These are phyloP conservation scores for Pedionomus torquatus DNA, from an alignment of 2,113 vertebrate species.

Conservation along the genomic window DNA sequence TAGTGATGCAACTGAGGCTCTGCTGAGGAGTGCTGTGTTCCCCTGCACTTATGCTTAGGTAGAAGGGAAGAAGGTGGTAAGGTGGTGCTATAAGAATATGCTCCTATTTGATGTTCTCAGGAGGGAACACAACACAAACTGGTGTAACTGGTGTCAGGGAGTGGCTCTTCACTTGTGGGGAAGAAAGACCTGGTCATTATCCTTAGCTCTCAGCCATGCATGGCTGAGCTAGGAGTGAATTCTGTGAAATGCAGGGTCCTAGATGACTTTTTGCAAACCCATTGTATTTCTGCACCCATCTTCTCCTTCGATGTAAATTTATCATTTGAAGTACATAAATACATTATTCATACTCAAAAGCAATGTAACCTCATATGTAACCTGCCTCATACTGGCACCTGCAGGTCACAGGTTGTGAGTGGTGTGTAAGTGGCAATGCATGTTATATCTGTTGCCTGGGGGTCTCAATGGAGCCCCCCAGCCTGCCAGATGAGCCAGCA, in stretches of 20 bases:
- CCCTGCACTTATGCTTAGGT: background rate
- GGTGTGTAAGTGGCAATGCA: background rate
- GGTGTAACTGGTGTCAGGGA: background rate
- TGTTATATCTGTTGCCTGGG: background rate
- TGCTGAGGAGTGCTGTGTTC: background rate
- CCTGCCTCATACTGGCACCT: background rate
- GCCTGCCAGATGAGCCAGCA: background rate
- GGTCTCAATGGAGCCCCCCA: background rate
- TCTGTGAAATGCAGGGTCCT: background rate
- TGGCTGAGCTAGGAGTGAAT: background rate
- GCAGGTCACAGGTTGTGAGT: background rate
- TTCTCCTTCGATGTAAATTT: background rate
- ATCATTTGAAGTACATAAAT: background rate
- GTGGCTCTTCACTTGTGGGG: background rate
- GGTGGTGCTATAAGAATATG: background rate
- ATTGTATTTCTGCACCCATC: background rate
- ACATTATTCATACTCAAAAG: background rate
- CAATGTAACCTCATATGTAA: fast-evolving
- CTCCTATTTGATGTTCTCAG: background rate
- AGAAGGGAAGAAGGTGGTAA: background rate
- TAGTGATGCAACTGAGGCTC: background rate
- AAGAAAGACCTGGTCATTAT: background rate
- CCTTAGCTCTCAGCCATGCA: background rate
- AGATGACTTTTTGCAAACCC: background rate
- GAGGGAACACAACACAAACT: background rate